Evolutionary conservation across 2,113 vertebrate species (phyloP).

Genomic region (Pogonocichla stellata): DNA sequence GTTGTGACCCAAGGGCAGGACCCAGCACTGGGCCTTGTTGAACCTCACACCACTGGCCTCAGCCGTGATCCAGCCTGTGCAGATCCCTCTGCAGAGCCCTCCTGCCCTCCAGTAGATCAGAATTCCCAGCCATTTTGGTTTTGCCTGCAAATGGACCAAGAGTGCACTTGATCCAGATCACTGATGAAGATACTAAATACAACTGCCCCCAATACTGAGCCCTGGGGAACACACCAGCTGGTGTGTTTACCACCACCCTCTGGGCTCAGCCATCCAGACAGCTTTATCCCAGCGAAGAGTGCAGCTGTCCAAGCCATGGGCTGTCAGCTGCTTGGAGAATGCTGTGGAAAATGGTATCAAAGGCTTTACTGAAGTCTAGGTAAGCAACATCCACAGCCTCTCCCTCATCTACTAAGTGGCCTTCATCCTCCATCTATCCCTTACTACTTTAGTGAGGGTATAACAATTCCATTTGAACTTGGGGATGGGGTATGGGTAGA

Average conservation of each 20-base stretch:
- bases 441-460: background rate
- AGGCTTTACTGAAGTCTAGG: background rate
- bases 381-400: background rate
- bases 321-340: background rate
- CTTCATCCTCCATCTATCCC: background rate
- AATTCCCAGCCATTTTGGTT: background rate
- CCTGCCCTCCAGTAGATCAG: background rate
- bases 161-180: background rate
- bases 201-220: background rate
- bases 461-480: background rate
- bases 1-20: background rate
- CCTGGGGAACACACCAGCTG: background rate
- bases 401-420: background rate
- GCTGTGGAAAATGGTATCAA: background rate
- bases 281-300: background rate
- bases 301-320: background rate
- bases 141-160: background rate
- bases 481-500: background rate
- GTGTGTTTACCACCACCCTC: background rate
- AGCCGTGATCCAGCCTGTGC: background rate
- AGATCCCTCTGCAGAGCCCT: background rate
- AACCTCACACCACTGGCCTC: background rate
- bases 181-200: background rate
- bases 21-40: fast-evolving
- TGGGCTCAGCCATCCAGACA: background rate